Base-by-base conservation (phyloP, 92 coral and sea anemone species). In the Pocillopora grandis region DNA sequence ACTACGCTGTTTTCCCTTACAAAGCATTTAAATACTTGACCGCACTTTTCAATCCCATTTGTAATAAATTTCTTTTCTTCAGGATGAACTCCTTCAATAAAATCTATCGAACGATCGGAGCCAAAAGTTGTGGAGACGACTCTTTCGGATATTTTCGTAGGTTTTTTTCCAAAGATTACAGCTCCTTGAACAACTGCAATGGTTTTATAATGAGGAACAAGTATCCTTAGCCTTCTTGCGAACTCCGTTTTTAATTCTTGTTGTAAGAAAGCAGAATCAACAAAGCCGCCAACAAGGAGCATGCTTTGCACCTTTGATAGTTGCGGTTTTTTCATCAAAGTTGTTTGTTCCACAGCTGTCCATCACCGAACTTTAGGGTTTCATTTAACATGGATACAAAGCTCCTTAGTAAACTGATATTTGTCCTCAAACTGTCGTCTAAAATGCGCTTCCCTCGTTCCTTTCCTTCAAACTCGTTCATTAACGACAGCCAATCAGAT, bases 171-270 rank as follows among this genome's bases (percentile, higher is more conserved):
- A 65, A 92, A 92, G 81, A 90, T 87, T 19, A 86, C 92, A 4
- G 95, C 95, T 20, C 95, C 95, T 61, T 89, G 84, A 56, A 89
- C 88, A 27, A 89, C 91, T 18, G 95, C 91, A 10, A 87, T 66
- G 71, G 87, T 84, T 62, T 91, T 87, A 59, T 92, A 83, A 21
- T 86, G 78, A 2, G 95, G 95, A 8, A 89, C 77, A 2, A 92
- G 86, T 23, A 92, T 76, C 12, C 75, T 63, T 18, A 17, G 4
- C 21, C 70, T 58, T 1, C 63, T 59, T 67, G 72, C 65, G 17
- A 91, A 91, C 37, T 85, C 92, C 1, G 61, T 80, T 18, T 60
- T 70, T 23, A 91, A 82, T 12, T 87, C 82, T 55, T 79, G 66
- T 48, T 90, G 89, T 13, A 91, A 76, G 6, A 86, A 84, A 5